Evolutionary conservation across 1,140 invertebrate genomes (phyloP), one percentile per base, ranked within the genome.

Genomic region (Ceratina australensis): DNA sequence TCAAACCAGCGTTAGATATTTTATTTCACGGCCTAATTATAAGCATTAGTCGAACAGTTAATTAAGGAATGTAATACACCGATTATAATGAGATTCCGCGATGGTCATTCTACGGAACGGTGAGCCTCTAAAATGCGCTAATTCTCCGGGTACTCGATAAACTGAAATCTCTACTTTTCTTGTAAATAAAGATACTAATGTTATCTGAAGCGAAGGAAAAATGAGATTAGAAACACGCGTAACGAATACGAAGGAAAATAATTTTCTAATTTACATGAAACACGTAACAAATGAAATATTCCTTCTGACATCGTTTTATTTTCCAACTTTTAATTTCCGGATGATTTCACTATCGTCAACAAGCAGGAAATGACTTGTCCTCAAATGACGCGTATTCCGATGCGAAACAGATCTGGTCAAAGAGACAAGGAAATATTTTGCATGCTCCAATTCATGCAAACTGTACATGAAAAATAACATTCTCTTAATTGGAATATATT

Each of bases 1-100:
- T 84, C 22, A 72, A 67, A 77, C 24, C 42, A 59, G 54, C 74
- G n/a, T 42, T 78, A 83, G 79, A 80, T 87, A 89, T 79, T 88
- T 89, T 78, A 87, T 87, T 91, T 91, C 90, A 91, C 89, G 91
- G 88, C 88, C 89, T 90, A 91, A 91, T 91, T 91, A 90, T 88
- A 91, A 83, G 83, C 81, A 91, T 90, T 91, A 90, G 79, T 77
- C 82, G 86, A 87, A 85, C 87, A 87, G 88, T 89, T 91, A 91
- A 91, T 92, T 92, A 91, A 84, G 73, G 84, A 88, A 89, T 89
- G 85, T 88, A 90, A 91, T 91, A 88, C 87, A 78, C 79, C 82
- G 81, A 87, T 90, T 89, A 88, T 87, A 89, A 90, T 79, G 85
- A 89, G 79, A 82, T 82, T 79, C 60, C 80, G 72, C 80, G 49